Conservation (phyloP, 2,797 vertebrate genomes). For the Agapornis canus region DNA sequence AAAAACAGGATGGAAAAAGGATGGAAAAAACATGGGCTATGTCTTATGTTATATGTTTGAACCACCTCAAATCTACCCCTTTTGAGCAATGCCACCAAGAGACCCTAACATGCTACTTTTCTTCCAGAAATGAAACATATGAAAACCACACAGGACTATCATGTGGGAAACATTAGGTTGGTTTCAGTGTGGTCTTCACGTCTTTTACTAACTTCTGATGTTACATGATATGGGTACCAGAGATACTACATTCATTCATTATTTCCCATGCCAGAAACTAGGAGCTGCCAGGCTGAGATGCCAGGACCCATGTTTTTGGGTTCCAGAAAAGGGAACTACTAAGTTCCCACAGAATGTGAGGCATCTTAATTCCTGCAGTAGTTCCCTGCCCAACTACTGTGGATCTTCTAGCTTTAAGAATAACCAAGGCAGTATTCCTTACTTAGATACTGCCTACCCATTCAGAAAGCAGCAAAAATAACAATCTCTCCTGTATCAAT, state of each 20-base stretch:
- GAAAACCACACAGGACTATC: not conserved
- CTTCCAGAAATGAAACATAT: not conserved
- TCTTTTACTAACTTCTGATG: not conserved
- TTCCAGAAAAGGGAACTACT: not conserved
- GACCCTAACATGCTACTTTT: not conserved
- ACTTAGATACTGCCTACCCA: not conserved
- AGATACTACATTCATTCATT: not conserved
- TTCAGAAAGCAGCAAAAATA: not conserved
- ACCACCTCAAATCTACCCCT: not conserved
- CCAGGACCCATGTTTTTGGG: not conserved
- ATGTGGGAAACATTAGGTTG: not conserved
- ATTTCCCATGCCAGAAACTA: not conserved
- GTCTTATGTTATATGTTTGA: not conserved
- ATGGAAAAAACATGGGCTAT: rapidly evolving
- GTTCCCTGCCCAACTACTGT: not conserved
- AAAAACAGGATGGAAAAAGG: not conserved
- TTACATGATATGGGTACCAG: not conserved
- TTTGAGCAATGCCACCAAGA: not conserved
- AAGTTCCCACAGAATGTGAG: not conserved
- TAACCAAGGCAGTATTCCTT: not conserved
- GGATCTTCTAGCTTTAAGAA: not conserved
- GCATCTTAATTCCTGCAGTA: not conserved
- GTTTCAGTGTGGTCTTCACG: not conserved
- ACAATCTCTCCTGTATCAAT: rapidly evolving
- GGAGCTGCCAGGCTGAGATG: not conserved